These are phyloP conservation scores for Vidua macroura DNA, from an alignment of 2,113 vertebrate genomes.

Conservation along the genomic window DNA sequence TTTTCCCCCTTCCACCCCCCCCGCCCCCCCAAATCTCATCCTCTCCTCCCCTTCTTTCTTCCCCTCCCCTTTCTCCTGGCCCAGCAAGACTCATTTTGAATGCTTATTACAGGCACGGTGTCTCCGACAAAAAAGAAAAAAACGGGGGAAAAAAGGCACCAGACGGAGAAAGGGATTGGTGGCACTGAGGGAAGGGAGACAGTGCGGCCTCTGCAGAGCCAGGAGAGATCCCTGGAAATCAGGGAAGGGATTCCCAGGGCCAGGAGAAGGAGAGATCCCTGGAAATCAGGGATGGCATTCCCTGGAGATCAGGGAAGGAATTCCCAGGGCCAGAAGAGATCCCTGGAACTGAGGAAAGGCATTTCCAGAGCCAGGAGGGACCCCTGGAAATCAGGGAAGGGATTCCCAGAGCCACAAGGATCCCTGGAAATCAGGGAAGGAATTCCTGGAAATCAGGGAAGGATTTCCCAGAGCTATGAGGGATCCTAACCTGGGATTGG, in stretches of 20 bases:
- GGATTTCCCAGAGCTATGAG: not conserved
- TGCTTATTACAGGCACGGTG: slow-evolving; percentile 78
- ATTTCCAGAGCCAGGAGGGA: not conserved
- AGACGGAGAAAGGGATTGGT: not conserved
- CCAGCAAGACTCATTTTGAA: slow-evolving; percentile 82
- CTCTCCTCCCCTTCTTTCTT: slow-evolving; percentile 35
- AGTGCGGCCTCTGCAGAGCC: not conserved
- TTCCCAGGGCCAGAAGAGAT: not conserved
- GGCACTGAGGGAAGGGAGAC: not conserved
- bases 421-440: fast-evolving
- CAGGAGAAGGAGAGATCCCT: not conserved
- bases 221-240: not conserved
- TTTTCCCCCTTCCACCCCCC: not conserved
- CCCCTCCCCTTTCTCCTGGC: slow-evolving; percentile 60
- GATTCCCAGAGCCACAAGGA: not conserved
- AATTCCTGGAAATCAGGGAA: not conserved
- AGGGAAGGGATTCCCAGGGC: too few relatives aligned
- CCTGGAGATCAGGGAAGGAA: fast-evolving
- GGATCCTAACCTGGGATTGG: not conserved
- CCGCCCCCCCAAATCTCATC: slow-evolving; percentile 45
- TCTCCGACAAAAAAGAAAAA: slow-evolving; percentile 35
- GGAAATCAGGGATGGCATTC: fast-evolving
- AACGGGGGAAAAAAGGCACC: not conserved
- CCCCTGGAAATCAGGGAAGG: fast-evolving
- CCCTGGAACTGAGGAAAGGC: not conserved